Evolutionary conservation across 2,797 vertebrate species (phyloP), one percentile per base, ranked within the genome.

Genomic region (Xerus rutilus): DNA sequence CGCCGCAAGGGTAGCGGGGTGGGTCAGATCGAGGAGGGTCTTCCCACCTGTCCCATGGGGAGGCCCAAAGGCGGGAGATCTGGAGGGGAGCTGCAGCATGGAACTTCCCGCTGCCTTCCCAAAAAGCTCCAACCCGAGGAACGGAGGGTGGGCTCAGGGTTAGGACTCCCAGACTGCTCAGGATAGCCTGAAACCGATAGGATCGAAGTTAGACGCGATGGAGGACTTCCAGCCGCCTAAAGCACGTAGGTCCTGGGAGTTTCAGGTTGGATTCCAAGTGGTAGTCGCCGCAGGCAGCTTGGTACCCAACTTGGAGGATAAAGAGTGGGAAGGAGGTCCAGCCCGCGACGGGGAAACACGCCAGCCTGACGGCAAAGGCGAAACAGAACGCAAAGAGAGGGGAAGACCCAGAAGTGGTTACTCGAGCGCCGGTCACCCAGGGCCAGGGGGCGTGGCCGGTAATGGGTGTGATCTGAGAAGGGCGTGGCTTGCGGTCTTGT

Each of bases 401-500:
- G 89, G 89, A 21, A 11, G 43, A 84, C 73, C 25, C 82, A 3
- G 65, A 11, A 73, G 18, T 11, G 49, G 91, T 18, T 35, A 43
- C 83, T 18, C 4, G 7, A 28, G 18, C 54, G 8, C 62, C 4
- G 1, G 87, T 74, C 81, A 35, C 83, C 23, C 25, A 0, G 72
- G 45, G 88, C 67, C 52, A 7, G 85, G 76, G 90, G 49, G 49
- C 49, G 14, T 52, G 49, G 64, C 30, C 13, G 4, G 12, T 0
- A 65, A 64, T 18, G 65, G 93, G 94, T 25, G 94, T 0, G 85
- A 52, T 28, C 83, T 23, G n/a, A 14, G 3, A 2, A 59, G 91
- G 96, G 95, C 87, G 96, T 15, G 88, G 96, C 82, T 73, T 89
- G 81, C 9, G 69, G 70, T 5, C 28, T 7, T 20, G 69, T 62